phyloP scores from a whole-genome alignment of 2,113 vertebrate species.

The Ctenodactylus gundi region DNA sequence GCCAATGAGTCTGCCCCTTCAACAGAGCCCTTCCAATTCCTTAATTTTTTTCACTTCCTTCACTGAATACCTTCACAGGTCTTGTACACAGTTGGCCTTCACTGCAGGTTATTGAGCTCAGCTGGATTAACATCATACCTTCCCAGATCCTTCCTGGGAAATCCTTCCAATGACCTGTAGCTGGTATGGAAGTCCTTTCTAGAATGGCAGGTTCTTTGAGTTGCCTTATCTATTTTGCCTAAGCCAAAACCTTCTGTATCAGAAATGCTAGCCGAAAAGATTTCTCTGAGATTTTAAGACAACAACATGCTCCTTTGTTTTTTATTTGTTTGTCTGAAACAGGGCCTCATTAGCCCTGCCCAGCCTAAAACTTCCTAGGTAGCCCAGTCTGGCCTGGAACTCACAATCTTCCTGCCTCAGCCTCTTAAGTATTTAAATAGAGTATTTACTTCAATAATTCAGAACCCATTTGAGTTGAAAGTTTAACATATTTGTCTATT shows the following conservation, averaged over 20 bases:
- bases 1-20: background rate
- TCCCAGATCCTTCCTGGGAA: background rate
- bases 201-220: background rate
- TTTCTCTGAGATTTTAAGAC: background rate
- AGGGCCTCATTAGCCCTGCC: too few species aligned
- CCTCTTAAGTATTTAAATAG: too few species aligned
- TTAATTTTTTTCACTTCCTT: background rate
- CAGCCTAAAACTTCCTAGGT: too few species aligned
- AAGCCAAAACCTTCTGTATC: background rate
- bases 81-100: background rate
- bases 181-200: background rate
- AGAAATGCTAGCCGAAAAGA: background rate
- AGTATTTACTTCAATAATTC: background rate
- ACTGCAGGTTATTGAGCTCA: background rate
- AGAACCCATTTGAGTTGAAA: background rate
- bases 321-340: too few species aligned
- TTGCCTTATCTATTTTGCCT: background rate
- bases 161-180: background rate
- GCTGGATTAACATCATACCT: background rate
- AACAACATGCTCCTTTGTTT: background rate
- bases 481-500: background rate
- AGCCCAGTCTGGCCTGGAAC: too few species aligned
- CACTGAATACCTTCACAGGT: background rate
- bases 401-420: too few species aligned
- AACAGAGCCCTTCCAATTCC: background rate